Evolutionary conservation across 2,113 vertebrate species (phyloP).

Genomic region (Piliocolobus tephrosceles): DNA sequence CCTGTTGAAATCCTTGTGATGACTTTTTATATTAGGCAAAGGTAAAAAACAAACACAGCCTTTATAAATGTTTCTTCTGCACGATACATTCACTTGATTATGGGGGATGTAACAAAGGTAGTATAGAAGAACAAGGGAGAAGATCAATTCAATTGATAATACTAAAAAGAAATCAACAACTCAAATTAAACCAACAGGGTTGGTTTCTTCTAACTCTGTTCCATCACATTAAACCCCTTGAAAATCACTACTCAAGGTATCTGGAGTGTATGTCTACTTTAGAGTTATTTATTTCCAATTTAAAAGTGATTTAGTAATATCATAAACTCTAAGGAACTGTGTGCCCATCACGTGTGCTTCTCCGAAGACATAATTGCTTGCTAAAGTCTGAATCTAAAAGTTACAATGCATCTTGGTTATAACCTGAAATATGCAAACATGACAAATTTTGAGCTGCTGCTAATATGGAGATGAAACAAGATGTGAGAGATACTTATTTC

Average conservation of each 20-base stretch:
- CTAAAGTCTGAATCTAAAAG: background rate
- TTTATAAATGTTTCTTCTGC: slow-evolving; percentile 3
- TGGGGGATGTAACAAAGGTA: background rate
- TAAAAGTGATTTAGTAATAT: background rate
- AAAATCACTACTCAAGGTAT: background rate
- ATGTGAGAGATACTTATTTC: background rate
- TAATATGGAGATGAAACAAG: background rate
- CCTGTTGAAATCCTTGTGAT: background rate
- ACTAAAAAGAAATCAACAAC: background rate
- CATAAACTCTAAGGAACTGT: background rate
- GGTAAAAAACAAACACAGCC: background rate
- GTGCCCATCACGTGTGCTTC: slow-evolving; percentile 15
- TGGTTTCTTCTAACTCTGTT: slow-evolving; percentile 31
- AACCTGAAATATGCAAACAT: background rate
- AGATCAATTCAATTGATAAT: slow-evolving; percentile 61
- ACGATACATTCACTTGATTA: slow-evolving; percentile 55
- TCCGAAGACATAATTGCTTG: background rate
- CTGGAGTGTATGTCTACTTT: background rate
- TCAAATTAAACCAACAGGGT: background rate
- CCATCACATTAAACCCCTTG: slow-evolving; percentile 49
- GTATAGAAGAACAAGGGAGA: background rate
- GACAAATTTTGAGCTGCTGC: background rate
- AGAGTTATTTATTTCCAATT: slow-evolving; percentile 19
- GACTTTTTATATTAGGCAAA: background rate
- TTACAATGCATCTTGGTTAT: background rate